Evolutionary conservation across 2,888 invertebrate genomes (phyloP), one percentile per base, ranked within the genome.

Genomic region (Torymus aiolomorphi): DNA sequence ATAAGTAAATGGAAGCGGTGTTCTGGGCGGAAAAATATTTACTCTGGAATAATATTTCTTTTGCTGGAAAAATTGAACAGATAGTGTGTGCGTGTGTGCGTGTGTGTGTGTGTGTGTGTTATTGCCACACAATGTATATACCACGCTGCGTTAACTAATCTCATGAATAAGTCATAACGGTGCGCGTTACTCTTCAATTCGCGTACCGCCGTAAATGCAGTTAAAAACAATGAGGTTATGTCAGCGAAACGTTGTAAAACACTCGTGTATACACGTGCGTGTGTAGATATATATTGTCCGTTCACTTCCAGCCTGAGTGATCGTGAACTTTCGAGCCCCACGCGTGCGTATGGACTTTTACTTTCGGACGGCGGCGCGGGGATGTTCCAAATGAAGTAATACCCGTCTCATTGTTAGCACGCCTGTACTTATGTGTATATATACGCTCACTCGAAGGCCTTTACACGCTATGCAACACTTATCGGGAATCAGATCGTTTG

Each of bases 361-460:
- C 75, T 76, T 76, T 76, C 67, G 31, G 67, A 31, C 49, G 14
- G 10, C 8, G 5, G 42, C 42, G 42, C 42, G 42, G 52, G 61
- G 67, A 76, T 67, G 61, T 61, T 67, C 67, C 24, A 18, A 52
- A 76, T 76, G 61, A 76, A 61, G 75, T 52, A 66, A 56, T 42
- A 42, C 13, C 24, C 14, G 18, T 14, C 24, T 54, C 49, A 65
- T 74, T 65, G 63, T 73, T 57, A 20, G 1, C 24, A 12, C 31
- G 56, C 57, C n/a, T 52, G 42, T 42, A 8, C 8, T 8, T 42
- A 8, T 42, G 8, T 8, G 8, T 42, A 8, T 8, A 42, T 8
- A 42, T 8, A 42, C 42, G 42, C 5, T 42, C 42, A 8, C 42
- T 8, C 42, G 42, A 42, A 42, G 42, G 42, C 8, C 42, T 42